These are phyloP conservation scores for Metaphire vulgaris DNA, from an alignment of 1,140 invertebrate species.

Conservation along the genomic window DNA sequence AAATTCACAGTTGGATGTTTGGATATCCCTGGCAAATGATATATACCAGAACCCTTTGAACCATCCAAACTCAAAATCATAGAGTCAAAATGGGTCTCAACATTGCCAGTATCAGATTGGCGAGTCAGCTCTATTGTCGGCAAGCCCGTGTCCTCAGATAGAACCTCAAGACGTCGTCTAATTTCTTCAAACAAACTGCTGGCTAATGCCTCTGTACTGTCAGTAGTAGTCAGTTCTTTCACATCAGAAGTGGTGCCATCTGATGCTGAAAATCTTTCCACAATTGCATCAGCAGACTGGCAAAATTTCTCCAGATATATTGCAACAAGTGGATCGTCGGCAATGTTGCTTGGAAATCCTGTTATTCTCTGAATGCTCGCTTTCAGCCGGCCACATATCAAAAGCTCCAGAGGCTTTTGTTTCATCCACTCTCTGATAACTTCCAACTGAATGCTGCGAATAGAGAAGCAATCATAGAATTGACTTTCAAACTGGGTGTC, in stretches of 20 bases:
- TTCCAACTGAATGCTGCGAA: neutral
- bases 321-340: neutral
- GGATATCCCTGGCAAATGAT: too few species aligned
- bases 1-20: too few species aligned
- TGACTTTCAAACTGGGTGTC: neutral
- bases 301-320: neutral
- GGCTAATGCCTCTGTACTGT: neutral
- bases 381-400: neutral
- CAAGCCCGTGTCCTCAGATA: neutral
- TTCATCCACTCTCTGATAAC: neutral
- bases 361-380: neutral
- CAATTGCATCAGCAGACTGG: neutral
- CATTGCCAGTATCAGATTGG: too few species aligned
- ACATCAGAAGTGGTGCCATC: neutral
- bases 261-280: neutral
- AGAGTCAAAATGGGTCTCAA: too few species aligned
- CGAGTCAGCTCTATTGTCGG: too few species aligned
- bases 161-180: neutral
- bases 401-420: neutral
- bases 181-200: neutral
- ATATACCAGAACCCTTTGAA: too few species aligned
- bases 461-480: neutral
- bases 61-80: too few species aligned
- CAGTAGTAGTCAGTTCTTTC: neutral
- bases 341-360: neutral